phyloP scores from a whole-genome alignment of 1,140 invertebrate species.

The Papilio dardanus region DNA sequence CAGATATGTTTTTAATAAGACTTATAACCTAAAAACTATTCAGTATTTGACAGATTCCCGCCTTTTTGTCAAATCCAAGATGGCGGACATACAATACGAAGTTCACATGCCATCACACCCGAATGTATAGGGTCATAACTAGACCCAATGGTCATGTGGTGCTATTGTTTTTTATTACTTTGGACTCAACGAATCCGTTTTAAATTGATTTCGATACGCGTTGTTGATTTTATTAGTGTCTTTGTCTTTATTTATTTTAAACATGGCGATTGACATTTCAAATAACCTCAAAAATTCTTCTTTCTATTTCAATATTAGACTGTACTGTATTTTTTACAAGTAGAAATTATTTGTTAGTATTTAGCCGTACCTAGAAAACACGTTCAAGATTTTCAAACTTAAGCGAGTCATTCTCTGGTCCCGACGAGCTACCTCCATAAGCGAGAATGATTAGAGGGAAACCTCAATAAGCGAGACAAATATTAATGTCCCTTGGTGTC shows the following conservation, averaged over 20 bases:
- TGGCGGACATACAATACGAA: background rate
- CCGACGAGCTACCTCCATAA: too few relatives aligned
- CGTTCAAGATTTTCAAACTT: too few relatives aligned
- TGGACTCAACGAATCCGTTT: background rate
- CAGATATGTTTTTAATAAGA: too few relatives aligned
- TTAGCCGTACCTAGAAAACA: too few relatives aligned
- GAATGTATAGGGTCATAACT: constrained; percentile 4
- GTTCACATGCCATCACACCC: constrained; percentile 15
- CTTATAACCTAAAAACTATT: background rate
- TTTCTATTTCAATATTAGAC: background rate
- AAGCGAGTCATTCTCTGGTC: too few relatives aligned
- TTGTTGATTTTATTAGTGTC: constrained; percentile 15
- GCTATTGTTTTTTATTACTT: constrained; percentile 11
- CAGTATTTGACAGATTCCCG: background rate
- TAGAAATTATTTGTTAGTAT: too few relatives aligned
- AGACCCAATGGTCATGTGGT: background rate
- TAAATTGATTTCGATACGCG: background rate
- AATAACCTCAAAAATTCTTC: background rate
- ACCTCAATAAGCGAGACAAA: too few relatives aligned
- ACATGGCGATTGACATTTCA: background rate
- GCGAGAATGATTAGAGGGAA: too few relatives aligned
- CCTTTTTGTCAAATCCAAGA: background rate
- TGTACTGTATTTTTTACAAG: too few relatives aligned
- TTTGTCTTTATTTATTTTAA: background rate
- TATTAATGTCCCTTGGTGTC: too few relatives aligned